These are phyloP conservation scores for Sceliomorpha sp. DNA, from an alignment of 2,888 invertebrate genomes.

Conservation along the genomic window DNA sequence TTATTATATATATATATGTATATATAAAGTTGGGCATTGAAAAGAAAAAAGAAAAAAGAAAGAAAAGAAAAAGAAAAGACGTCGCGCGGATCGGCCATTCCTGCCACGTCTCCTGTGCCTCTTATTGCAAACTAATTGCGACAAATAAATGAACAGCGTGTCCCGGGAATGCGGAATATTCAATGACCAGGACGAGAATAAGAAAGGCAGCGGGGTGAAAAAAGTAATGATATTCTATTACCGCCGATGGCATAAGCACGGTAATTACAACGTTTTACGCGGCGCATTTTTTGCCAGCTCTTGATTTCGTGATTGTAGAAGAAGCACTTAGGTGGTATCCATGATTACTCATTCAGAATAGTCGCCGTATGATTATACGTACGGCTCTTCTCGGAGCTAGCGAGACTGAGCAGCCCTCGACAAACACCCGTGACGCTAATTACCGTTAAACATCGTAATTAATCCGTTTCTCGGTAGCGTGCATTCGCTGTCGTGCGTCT, in stretches of 20 bases:
- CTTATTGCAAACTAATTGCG: slow-evolving; percentile 9
- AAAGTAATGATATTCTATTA: slow-evolving; percentile 8
- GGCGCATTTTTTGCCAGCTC: slow-evolving; percentile 8
- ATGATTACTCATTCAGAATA: slow-evolving; percentile 34
- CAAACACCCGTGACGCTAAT: slow-evolving; percentile 63
- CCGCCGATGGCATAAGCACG: background rate
- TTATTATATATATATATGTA: no score
- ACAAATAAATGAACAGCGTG: background rate
- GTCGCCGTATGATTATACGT: slow-evolving; percentile 36
- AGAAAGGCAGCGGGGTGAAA: slow-evolving; percentile 4
- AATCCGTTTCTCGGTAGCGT: slow-evolving; percentile 69
- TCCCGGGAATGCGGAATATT: slow-evolving; percentile 7
- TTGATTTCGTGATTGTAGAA: slow-evolving; percentile 21
- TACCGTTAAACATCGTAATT: slow-evolving; percentile 73
- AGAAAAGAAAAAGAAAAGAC: no score
- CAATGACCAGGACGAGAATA: background rate
- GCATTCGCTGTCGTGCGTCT: slow-evolving; percentile 44
- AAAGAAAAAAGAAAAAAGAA: no score
- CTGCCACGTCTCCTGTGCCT: no score
- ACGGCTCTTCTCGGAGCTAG: slow-evolving; percentile 15
- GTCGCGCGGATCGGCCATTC: no score
- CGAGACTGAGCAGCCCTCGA: slow-evolving; percentile 35
- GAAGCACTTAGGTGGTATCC: slow-evolving; percentile 19
- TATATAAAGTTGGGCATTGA: no score
- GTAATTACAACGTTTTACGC: slow-evolving; percentile 15